These are phyloP conservation scores for Cyprinodon brontotheroides DNA, from an alignment of 2,113 vertebrate genomes.

Conservation along the genomic window DNA sequence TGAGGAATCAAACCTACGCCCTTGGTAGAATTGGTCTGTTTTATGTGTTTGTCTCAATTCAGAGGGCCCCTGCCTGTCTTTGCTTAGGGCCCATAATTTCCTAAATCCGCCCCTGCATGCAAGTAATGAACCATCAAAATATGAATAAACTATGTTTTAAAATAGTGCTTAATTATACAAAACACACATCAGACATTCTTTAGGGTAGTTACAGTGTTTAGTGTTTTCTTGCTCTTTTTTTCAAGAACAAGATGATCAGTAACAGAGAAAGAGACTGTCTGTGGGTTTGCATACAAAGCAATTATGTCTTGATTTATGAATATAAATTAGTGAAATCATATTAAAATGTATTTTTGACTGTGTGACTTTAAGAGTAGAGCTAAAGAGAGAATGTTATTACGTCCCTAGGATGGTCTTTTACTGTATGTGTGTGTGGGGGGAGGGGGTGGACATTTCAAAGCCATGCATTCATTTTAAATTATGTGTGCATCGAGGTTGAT, in stretches of 20 bases:
- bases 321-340: slow-evolving; percentile 67
- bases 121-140: not conserved
- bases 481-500: slow-evolving; percentile 30
- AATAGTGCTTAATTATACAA: slow-evolving; percentile 6
- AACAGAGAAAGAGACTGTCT: slow-evolving; percentile 69
- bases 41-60: too few species aligned
- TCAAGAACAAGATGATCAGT: slow-evolving; percentile 60
- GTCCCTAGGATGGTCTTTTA: slow-evolving; percentile 36
- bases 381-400: slow-evolving; percentile 56
- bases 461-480: slow-evolving; percentile 38
- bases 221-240: slow-evolving; percentile 42
- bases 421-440: slow-evolving; percentile 19
- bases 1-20: too few species aligned
- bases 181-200: slow-evolving; percentile 9
- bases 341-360: slow-evolving; percentile 67
- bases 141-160: not conserved
- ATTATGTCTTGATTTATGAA: slow-evolving; percentile 32
- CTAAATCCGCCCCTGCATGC: too few species aligned
- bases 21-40: too few species aligned
- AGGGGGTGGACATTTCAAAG: slow-evolving; percentile 3
- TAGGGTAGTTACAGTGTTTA: slow-evolving; percentile 55
- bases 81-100: too few species aligned
- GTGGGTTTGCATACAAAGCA: slow-evolving; percentile 8
- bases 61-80: too few species aligned
- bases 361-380: slow-evolving; percentile 49